Conservation (phyloP, 2,113 vertebrate species). For the Tapirus terrestris region DNA sequence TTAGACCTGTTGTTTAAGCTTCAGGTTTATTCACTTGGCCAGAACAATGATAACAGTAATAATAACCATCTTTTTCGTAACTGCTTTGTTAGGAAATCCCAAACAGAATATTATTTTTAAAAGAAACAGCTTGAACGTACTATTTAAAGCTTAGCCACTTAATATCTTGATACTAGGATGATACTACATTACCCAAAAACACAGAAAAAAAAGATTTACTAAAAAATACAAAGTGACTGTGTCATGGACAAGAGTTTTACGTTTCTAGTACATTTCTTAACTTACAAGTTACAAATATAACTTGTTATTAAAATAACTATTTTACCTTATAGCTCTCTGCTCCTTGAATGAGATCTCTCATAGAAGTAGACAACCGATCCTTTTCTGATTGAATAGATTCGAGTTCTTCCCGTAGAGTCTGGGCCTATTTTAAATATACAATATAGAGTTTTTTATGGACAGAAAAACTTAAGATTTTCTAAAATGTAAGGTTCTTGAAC, state of each 20-base stretch:
- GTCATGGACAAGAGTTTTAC: background rate
- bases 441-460: background rate
- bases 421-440: constrained; percentile 83
- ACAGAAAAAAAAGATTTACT: background rate
- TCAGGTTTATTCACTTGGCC: background rate
- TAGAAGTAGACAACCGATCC: constrained; percentile 90
- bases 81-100: constrained; percentile 17
- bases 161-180: background rate
- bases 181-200: background rate
- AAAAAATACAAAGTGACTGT: background rate
- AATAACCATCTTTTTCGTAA: background rate
- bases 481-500: background rate
- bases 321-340: constrained; percentile 97
- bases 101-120: constrained; percentile 39
- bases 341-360: constrained; percentile 95
- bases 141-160: constrained; percentile 32
- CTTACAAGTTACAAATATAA: background rate
- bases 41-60: background rate
- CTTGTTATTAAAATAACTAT: background rate
- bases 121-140: background rate
- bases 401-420: constrained; percentile 89
- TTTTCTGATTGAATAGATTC: constrained; percentile 89
- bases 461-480: constrained; percentile 19
- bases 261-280: background rate
- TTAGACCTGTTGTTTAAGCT: background rate